Evolutionary conservation across 2,888 invertebrate species (phyloP).

Genomic region (Panorpa germanica): DNA sequence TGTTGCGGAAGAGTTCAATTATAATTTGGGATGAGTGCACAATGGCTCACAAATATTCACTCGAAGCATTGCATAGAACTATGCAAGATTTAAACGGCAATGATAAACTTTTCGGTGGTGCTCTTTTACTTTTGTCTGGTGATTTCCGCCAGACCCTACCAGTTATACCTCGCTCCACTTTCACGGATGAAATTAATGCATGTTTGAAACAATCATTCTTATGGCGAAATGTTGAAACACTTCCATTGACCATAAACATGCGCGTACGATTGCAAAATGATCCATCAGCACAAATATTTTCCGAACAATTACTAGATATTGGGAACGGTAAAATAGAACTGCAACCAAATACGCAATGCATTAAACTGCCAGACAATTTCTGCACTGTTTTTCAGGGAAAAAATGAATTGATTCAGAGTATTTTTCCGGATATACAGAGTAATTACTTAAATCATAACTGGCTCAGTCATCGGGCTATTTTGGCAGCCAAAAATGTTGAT

Average conservation of each 20-base stretch:
- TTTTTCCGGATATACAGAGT: conserved; percentile 15
- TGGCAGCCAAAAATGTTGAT: conserved; percentile 17
- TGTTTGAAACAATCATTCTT: conserved; percentile 10
- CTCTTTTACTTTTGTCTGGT: conserved; percentile 11
- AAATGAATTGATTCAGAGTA: conserved; percentile 14
- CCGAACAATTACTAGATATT: conserved; percentile 14
- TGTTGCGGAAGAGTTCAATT: conserved; percentile 5
- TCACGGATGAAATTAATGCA: conserved; percentile 4
- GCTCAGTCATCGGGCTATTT: conserved; percentile 17
- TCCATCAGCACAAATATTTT: conserved; percentile 14
- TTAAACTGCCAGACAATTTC: conserved; percentile 14
- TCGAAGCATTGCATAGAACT: conserved; percentile 5
- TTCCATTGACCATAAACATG: conserved; percentile 14
- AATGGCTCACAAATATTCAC: conserved; percentile 6
- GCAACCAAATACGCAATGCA: conserved; percentile 12
- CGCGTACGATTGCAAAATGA: conserved; percentile 14
- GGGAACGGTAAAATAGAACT: conserved; percentile 14
- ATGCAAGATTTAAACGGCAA: conserved; percentile 8
- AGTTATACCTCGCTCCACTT: conserved; percentile 7
- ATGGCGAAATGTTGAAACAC: conserved; percentile 12
- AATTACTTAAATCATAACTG: conserved; percentile 16
- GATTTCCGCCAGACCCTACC: conserved; percentile 12
- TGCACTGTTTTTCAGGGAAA: conserved; percentile 13
- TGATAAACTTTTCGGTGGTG: conserved; percentile 8
- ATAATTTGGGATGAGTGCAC: conserved; percentile 7